Evolutionary conservation across 1,140 invertebrate species (phyloP).

Genomic region (Papilio xuthus): DNA sequence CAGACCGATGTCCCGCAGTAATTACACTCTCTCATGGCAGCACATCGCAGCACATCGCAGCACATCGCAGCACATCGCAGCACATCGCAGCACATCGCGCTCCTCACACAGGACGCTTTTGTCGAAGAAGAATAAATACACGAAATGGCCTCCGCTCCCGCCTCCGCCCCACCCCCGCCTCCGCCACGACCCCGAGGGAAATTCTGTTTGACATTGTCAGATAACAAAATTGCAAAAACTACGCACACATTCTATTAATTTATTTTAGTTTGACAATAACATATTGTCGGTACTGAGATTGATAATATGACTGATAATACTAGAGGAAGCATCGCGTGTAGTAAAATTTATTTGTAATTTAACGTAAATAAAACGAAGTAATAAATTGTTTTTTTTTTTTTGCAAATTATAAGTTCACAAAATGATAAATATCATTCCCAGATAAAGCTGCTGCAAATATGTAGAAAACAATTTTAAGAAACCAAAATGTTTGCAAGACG

Average conservation of each 20-base stretch:
- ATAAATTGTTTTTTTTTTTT: too few relatives aligned
- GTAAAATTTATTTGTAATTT: too few relatives aligned
- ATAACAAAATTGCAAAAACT: neutral
- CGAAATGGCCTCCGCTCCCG: neutral
- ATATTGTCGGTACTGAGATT: too few relatives aligned
- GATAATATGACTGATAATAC: neutral
- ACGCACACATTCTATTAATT: constrained; percentile 8
- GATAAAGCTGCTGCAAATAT: neutral
- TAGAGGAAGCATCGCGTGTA: neutral
- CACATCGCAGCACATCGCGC: too few relatives aligned
- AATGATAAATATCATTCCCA: neutral
- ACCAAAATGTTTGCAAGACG: neutral
- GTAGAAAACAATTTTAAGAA: neutral
- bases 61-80: too few relatives aligned
- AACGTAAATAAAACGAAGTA: too few relatives aligned
- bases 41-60: too few relatives aligned
- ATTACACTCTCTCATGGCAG: neutral
- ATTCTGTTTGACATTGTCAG: neutral
- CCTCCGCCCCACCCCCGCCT: neutral
- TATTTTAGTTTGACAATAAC: neutral
- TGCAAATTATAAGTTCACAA: neutral
- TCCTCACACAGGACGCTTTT: neutral
- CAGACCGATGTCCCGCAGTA: neutral
- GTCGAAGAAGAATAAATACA: neutral
- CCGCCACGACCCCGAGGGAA: neutral